Conservation (phyloP, 2,797 vertebrate species). For the Cirrhinus mrigala region DNA sequence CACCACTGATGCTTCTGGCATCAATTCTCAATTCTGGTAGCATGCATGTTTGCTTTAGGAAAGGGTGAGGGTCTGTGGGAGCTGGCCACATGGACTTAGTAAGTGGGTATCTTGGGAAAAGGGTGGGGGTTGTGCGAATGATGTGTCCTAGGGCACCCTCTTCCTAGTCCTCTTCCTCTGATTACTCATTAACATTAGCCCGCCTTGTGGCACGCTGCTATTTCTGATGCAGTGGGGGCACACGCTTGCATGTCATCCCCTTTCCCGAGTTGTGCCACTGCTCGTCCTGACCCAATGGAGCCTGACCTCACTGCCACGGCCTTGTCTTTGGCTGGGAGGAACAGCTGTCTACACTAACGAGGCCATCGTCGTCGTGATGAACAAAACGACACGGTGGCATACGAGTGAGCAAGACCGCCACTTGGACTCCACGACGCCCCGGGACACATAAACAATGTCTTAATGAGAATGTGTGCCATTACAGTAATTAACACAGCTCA, state of each 20-base stretch:
- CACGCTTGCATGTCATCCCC: constrained; percentile 64
- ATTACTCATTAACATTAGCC: constrained; percentile 75
- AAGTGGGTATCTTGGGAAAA: constrained; percentile 19
- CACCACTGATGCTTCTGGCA: constrained; percentile 9
- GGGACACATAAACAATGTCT: constrained; percentile 80
- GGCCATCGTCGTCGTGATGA: constrained; percentile 64
- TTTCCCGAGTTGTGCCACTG: constrained; percentile 59
- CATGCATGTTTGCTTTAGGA: constrained; percentile 38
- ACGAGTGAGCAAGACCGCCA: constrained; percentile 66
- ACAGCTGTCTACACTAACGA: constrained; percentile 82
- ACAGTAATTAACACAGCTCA: constrained; percentile 84
- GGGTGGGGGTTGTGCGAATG: constrained; percentile 62
- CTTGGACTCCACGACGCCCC: constrained; percentile 71
- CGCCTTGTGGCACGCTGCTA: constrained; percentile 71
- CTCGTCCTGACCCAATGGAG: not conserved
- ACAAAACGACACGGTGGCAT: constrained; percentile 60
- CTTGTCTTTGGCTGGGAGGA: constrained; percentile 76
- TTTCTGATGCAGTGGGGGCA: constrained; percentile 69
- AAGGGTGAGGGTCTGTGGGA: constrained; percentile 19
- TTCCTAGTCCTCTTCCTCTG: constrained; percentile 65
- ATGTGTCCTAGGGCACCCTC: constrained; percentile 62
- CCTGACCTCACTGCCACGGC: constrained; percentile 45
- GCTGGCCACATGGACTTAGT: constrained; percentile 27
- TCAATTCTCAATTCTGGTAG: constrained; percentile 15
- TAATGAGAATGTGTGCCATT: constrained; percentile 83